phyloP scores from a whole-genome alignment of 2,113 vertebrate species.

The Tachysurus vachellii region DNA sequence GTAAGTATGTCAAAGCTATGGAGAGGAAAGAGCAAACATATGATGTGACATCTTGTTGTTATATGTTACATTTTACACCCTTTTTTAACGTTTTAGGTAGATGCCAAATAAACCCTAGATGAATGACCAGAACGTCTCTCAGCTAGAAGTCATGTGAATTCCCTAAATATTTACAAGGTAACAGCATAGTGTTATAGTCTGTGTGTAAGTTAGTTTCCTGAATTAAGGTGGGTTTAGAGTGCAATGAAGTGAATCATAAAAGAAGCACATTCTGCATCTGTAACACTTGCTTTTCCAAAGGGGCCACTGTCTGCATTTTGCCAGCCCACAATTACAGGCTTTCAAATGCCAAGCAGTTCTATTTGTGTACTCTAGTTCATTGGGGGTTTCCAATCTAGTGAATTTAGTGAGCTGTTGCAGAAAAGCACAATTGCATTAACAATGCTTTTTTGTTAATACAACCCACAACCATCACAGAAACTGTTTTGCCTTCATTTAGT shows the following conservation, averaged over 20 bases:
- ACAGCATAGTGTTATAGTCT: not conserved
- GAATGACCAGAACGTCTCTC: not conserved
- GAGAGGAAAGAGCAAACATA: not conserved
- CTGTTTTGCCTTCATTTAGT: not conserved
- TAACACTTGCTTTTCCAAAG: constrained; percentile 14
- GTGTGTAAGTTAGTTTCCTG: not conserved
- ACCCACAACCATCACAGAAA: not conserved
- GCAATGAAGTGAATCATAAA: constrained; percentile 12
- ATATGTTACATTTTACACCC: not conserved
- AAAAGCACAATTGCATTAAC: constrained; percentile 15
- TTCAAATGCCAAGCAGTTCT: constrained; percentile 46
- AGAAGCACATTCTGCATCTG: constrained; percentile 1
- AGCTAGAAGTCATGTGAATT: not conserved
- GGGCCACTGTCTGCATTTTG: not conserved
- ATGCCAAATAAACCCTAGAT: not conserved
- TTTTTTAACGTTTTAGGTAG: not conserved
- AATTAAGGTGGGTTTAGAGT: not conserved
- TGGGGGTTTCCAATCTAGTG: constrained; percentile 7
- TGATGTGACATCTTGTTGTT: not conserved
- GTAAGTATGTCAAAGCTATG: not conserved
- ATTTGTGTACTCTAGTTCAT: constrained; percentile 42
- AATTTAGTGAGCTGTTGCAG: not conserved
- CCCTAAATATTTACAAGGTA: not conserved
- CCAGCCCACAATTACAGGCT: constrained; percentile 51
- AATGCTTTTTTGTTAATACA: constrained; percentile 2